Conservation (phyloP, 2,113 vertebrate genomes). For the Otis tarda region DNA sequence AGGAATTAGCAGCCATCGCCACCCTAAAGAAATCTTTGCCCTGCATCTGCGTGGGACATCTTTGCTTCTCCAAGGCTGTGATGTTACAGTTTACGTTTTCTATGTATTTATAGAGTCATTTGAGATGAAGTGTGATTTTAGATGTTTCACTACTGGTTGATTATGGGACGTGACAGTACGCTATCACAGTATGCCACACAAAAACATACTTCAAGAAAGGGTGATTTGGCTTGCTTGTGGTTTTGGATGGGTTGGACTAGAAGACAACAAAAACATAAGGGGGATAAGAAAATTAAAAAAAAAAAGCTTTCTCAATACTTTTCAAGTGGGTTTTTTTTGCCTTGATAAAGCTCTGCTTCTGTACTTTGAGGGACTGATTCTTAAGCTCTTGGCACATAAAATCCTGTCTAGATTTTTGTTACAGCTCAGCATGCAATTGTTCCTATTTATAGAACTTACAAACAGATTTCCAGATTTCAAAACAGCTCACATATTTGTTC, state of each 20-base stretch:
- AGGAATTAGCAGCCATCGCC: background rate
- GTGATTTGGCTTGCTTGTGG: background rate
- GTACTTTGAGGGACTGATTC: background rate
- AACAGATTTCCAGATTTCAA: background rate
- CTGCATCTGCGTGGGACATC: background rate
- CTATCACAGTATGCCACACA: background rate
- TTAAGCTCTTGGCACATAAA: background rate
- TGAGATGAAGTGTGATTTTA: background rate
- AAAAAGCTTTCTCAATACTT: background rate
- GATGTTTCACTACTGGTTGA: background rate
- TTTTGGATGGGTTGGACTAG: background rate
- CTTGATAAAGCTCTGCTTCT: background rate
- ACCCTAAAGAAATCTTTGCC: background rate
- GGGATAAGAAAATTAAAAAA: too few species aligned
- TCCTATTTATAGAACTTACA: background rate
- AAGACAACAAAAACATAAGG: background rate
- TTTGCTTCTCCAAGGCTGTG: background rate
- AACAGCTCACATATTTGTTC: background rate
- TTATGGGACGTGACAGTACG: background rate
- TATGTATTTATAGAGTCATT: background rate
- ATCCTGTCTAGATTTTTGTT: background rate
- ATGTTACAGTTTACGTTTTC: background rate
- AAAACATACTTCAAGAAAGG: background rate
- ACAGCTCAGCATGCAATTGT: background rate
- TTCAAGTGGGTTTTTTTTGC: background rate